Evolutionary conservation across 2,888 invertebrate genomes (phyloP), one percentile per base, ranked within the genome.

Genomic region (Pseudanteris insignis): DNA sequence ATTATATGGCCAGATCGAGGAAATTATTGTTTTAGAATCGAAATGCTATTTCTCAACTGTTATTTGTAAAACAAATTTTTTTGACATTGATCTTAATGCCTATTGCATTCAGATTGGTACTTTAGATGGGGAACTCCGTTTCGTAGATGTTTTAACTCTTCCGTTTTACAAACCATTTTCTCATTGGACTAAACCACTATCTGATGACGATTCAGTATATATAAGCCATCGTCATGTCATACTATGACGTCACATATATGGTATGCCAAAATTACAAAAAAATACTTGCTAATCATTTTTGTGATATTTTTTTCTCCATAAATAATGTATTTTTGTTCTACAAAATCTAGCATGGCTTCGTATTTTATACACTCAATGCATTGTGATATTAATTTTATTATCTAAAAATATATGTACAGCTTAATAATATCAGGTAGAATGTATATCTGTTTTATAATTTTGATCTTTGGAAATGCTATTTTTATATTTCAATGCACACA

Each of bases 141-240:
- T 47, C 11, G 7, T 37, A 6, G 37, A 47, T 2, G 7, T 37
- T 1, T 29, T 30, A 21, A 14, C 1, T 30, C 37, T 47, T 37
- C 25, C 25, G 26, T 25, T 15, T 33, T 41, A 47, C 7, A 41
- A 47, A 30, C 37, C 59, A 3, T 59, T 51, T 28, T 36, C 14
- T 34, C n/a, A 24, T 1, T 63, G 58, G 58, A 38, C 9, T 11
- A 15, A 44, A 18, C 38, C 13, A 13, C 26, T 32, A 12, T 30
- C 38, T 2, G 14, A 28, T 26, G 13, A 10, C 5, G 54, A 15
- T 12, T 54, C 26, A 28, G n/a, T 30, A 2, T 44, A 51, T 12
- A 53, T 57, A n/a, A 21, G 44, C 24, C 41, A 33, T 34, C 51
- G 53, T 15, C 47, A 51, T 18, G 41, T 44, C 8, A 28, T 62